phyloP scores from a whole-genome alignment of 2,888 invertebrate genomes.

The Polia nebulosa region DNA sequence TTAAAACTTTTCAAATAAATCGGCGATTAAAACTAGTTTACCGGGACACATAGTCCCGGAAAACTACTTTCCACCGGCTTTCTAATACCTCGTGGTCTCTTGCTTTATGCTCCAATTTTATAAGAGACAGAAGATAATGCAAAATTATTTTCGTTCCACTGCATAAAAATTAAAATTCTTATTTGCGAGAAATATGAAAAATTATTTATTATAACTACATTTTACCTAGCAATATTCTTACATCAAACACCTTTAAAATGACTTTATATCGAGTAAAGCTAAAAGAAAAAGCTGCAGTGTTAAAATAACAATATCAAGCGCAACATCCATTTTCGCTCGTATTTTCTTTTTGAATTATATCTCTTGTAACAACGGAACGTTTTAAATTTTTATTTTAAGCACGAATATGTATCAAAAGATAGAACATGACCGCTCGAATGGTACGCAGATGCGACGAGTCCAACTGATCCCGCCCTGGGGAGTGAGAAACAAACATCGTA shows the following conservation, averaged over 20 bases:
- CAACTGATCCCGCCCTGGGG: conserved; percentile 78
- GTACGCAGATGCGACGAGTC: conserved; percentile 83
- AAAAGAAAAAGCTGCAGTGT: conserved; percentile 39
- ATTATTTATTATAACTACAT: conserved; percentile 39
- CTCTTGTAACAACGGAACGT: conserved; percentile 57
- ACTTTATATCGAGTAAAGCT: conserved; percentile 40
- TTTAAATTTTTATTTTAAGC: conserved; percentile 67
- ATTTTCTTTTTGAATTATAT: conserved; percentile 64
- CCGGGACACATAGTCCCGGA: too few relatives aligned
- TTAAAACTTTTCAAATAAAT: conserved; percentile 13
- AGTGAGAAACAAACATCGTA: conserved; percentile 81
- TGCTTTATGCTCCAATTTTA: conserved; percentile 19
- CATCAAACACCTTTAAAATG: conserved; percentile 36
- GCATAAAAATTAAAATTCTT: conserved; percentile 30
- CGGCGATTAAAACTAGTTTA: conserved; percentile 4
- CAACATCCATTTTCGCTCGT: conserved; percentile 53
- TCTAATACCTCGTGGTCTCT: conserved; percentile 8
- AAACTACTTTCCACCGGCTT: background rate
- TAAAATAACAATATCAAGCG: conserved; percentile 54
- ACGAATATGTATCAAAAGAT: conserved; percentile 74
- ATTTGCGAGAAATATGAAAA: conserved; percentile 32
- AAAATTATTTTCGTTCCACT: conserved; percentile 18
- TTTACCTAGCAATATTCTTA: conserved; percentile 28
- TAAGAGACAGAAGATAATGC: conserved; percentile 21
- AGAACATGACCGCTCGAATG: conserved; percentile 79